Evolutionary conservation across 1,140 invertebrate genomes (phyloP).

Genomic region (Druon quercuslanigerum): DNA sequence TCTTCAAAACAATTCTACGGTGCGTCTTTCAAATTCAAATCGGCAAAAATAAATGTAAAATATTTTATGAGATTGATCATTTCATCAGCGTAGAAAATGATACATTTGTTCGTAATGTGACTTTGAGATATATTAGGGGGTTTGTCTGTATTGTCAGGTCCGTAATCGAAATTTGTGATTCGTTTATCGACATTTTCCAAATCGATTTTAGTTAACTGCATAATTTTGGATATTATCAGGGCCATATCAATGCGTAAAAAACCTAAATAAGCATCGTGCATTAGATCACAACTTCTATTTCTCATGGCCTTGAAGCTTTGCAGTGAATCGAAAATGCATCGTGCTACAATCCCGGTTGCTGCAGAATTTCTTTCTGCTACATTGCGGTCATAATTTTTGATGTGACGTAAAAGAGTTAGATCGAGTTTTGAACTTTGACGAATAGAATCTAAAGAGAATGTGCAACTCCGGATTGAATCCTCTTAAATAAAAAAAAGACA

Average conservation of each 20-base stretch:
- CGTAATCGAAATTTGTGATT: too few relatives aligned
- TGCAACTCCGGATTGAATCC: too few relatives aligned
- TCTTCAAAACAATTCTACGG: too few relatives aligned
- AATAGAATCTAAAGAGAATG: too few relatives aligned
- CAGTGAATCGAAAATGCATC: too few relatives aligned
- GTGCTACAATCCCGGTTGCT: too few relatives aligned
- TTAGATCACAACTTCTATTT: neutral
- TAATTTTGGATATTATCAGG: neutral
- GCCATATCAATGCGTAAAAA: neutral
- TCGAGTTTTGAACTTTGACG: too few relatives aligned
- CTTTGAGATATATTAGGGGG: neutral
- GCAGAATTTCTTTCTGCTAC: too few relatives aligned
- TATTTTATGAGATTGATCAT: neutral
- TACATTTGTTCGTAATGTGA: neutral
- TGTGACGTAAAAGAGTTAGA: too few relatives aligned
- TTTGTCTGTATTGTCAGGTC: neutral
- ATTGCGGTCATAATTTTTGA: too few relatives aligned
- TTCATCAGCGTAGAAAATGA: neutral
- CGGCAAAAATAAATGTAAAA: constrained; percentile 2
- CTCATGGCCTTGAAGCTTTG: neutral
- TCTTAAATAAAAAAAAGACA: too few relatives aligned
- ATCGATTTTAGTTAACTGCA: neutral
- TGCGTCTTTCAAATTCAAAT: neutral
- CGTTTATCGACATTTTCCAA: neutral
- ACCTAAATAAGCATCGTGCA: constrained; percentile 18